Evolutionary conservation across 2,113 vertebrate species (phyloP).

Genomic region (Pteruthius melanotis): DNA sequence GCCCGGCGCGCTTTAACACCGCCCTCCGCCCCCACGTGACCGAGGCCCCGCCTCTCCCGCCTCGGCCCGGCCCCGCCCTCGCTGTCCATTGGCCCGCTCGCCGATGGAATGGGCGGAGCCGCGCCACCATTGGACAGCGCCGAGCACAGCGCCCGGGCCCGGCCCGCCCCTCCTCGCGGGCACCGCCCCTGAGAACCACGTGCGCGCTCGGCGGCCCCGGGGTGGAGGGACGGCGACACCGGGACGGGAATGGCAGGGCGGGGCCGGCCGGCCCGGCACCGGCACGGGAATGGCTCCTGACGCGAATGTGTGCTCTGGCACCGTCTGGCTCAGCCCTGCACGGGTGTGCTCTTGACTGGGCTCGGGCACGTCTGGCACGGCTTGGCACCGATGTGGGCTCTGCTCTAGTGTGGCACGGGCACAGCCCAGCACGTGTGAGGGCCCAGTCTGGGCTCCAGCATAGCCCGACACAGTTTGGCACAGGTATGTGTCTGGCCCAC

Average conservation of each 20-base stretch:
- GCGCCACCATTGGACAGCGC: not conserved
- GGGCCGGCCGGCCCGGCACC: too few species aligned
- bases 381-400: not conserved
- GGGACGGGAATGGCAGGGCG: too few species aligned
- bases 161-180: not conserved
- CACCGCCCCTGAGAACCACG: not conserved
- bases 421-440: not conserved
- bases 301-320: not conserved
- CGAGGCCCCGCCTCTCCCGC: accelerated
- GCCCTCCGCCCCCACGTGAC: not conserved
- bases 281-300: too few species aligned
- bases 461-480: not conserved
- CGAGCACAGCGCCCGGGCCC: accelerated
- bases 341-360: too few species aligned
- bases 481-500: not conserved
- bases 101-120: accelerated
- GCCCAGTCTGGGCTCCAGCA: not conserved
- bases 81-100: accelerated
- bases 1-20: not conserved
- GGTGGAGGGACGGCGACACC: not conserved
- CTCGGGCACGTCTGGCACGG: not conserved
- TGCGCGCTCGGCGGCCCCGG: not conserved
- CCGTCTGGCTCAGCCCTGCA: not conserved
- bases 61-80: too few species aligned
- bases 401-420: not conserved